These are phyloP conservation scores for Heliconius melpomene DNA, from an alignment of 1,140 invertebrate genomes.

Conservation along the genomic window DNA sequence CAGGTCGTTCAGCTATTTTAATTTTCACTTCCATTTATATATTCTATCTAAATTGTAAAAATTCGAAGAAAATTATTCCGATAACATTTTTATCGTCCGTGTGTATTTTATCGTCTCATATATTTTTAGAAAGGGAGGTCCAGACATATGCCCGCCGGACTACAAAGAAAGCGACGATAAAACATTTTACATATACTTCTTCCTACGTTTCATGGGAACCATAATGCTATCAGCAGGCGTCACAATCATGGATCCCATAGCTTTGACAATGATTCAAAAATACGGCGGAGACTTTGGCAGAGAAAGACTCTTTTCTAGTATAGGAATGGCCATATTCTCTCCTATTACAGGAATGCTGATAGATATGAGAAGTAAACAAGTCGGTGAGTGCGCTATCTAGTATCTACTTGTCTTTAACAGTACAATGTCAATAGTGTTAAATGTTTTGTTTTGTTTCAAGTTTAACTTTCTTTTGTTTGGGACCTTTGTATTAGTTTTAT, in stretches of 20 bases:
- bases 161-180: constrained; percentile 87
- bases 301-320: constrained; percentile 89
- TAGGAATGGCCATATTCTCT: constrained; percentile 91
- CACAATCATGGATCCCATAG: constrained; percentile 91
- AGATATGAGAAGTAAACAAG: constrained; percentile 83
- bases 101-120: background rate
- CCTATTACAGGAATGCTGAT: constrained; percentile 90
- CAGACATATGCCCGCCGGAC: constrained; percentile 87
- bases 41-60: too few species aligned
- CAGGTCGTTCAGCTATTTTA: too few species aligned
- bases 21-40: too few species aligned
- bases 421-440: constrained; percentile 62
- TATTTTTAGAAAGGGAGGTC: constrained; percentile 83
- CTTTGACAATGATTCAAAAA: constrained; percentile 89
- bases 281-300: constrained; percentile 90
- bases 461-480: background rate
- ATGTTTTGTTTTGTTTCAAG: constrained; percentile 22
- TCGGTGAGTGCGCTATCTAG: constrained; percentile 51
- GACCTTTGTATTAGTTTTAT: too few species aligned
- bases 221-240: constrained; percentile 89
- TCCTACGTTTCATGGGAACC: constrained; percentile 87
- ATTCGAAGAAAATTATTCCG: too few species aligned
- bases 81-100: too few species aligned
- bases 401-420: constrained; percentile 45
- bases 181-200: constrained; percentile 91